Base-by-base conservation (phyloP, 2,888 invertebrate genomes). In the Scaptomyza polygonia region DNA sequence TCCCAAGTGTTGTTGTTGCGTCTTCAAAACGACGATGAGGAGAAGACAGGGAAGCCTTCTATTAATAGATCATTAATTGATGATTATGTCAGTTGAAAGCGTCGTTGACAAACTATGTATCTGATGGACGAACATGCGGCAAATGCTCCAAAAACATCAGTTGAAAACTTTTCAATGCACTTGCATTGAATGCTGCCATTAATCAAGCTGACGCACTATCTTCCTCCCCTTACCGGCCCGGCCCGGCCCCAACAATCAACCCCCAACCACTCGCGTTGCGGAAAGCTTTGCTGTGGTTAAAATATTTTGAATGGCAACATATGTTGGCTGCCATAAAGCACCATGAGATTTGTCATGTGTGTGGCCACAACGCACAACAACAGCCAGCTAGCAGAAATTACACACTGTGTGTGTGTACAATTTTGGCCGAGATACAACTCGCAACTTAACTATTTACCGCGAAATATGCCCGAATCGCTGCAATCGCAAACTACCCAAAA, bases 51-150 rank as follows among this genome's bases (percentile, higher is more conserved):
- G 67, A 63, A 62, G 75, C 69, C 76, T n/a, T 68, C 80, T 89
- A 86, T 88, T 88, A 88, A 89, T 89, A 89, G 77, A 68, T 72
- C 78, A 83, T 89, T 89, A 90, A 89, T 89, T 90, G 90, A 89
- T 89, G 89, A 88, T 89, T 85, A 86, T 90, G 89, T 86, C 87
- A 87, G 80, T 85, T 79, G 86, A 77, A 82, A 82, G 79, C 81
- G 89, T 88, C 89, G 88, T 90, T 89, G 89, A 90, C 82, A 88
- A 86, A 82, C 88, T 82, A 73, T 77, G 51, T 68, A 73, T 72
- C 83, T 83, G 84, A 83, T 88, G 78, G 80, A 71, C 76, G n/a
- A n/a, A 84, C 81, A 79, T 55, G 67, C 65, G 51, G 48, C 56
- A 30, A 42, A 56, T 52, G 63, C 53, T 32, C 43, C 57, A 25